Evolutionary conservation across 2,113 vertebrate genomes (phyloP).

Genomic region (Urocynchramus pylzowi): DNA sequence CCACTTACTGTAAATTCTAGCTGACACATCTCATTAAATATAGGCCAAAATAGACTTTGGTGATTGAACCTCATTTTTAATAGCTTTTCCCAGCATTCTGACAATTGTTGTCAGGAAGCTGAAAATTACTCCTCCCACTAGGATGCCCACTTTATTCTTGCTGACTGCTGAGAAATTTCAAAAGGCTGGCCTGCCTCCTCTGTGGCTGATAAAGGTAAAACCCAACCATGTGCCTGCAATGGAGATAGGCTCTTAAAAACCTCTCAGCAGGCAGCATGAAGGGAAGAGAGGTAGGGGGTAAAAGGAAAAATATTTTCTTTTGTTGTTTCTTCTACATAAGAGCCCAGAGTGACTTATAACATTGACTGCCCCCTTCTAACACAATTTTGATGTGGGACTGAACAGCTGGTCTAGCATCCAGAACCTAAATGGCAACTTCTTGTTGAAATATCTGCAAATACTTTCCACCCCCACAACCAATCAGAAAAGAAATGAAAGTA

Average conservation of each 20-base stretch:
- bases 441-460: background rate
- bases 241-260: slow-evolving; percentile 40
- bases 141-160: slow-evolving; percentile 62
- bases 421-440: background rate
- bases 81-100: slow-evolving; percentile 63
- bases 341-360: background rate
- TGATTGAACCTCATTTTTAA: slow-evolving; percentile 65
- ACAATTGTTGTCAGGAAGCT: slow-evolving; percentile 67
- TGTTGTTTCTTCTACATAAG: background rate
- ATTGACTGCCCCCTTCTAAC: slow-evolving; percentile 25
- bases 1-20: slow-evolving; percentile 69
- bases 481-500: background rate
- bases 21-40: slow-evolving; percentile 65
- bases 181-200: slow-evolving; percentile 50
- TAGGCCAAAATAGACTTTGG: slow-evolving; percentile 56
- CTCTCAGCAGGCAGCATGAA: slow-evolving; percentile 31
- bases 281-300: slow-evolving; percentile 14
- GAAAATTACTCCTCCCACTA: slow-evolving; percentile 62
- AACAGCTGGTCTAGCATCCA: background rate
- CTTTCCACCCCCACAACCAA: background rate
- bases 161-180: slow-evolving; percentile 65
- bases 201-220: slow-evolving; percentile 51
- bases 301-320: slow-evolving; percentile 27
- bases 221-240: slow-evolving; percentile 5
- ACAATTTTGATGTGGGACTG: background rate